Percentiles rank a stretch among this genome's conserved stretches.
These are phyloP conservation scores for Tiliqua scincoides DNA, from an alignment of 2,113 vertebrate species.

Conservation along the genomic window DNA sequence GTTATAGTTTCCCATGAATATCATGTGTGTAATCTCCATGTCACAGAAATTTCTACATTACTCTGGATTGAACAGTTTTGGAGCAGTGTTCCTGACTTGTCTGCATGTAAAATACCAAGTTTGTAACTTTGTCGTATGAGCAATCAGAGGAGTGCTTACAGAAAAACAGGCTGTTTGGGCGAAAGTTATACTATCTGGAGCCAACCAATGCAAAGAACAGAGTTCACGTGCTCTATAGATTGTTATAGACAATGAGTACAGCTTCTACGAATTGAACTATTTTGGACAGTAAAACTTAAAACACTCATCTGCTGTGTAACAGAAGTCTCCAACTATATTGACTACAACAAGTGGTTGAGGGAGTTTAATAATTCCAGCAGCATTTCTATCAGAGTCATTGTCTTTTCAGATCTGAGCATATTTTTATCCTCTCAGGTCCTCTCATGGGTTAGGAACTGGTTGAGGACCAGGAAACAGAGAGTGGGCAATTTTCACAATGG, in stretches of 20 bases:
- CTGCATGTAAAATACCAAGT: neutral
- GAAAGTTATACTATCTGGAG: neutral
- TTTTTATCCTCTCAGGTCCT: too few relatives aligned
- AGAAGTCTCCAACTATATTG: neutral
- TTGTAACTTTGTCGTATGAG: neutral
- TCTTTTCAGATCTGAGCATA: neutral
- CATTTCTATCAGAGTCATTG: neutral
- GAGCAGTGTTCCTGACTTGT: neutral
- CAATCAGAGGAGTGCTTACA: neutral
- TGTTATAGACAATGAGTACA: neutral
- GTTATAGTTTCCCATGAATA: neutral
- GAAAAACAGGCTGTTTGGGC: neutral
- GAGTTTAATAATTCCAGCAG: neutral
- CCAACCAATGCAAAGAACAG: neutral
- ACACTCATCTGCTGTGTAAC: neutral
- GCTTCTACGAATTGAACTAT: neutral
- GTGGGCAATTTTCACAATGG: too few relatives aligned
- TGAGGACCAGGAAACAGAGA: too few relatives aligned
- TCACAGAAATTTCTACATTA: neutral
- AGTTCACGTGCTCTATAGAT: neutral
- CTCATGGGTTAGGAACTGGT: too few relatives aligned
- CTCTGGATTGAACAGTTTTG: neutral
- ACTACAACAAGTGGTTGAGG: neutral
- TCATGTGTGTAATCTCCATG: neutral
- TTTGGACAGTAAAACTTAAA: neutral